These are phyloP conservation scores for Chondrilla cf. caribensis DNA, from an alignment of 37 sponge, comb jelly and placozoan genomes.

Conservation along the genomic window DNA sequence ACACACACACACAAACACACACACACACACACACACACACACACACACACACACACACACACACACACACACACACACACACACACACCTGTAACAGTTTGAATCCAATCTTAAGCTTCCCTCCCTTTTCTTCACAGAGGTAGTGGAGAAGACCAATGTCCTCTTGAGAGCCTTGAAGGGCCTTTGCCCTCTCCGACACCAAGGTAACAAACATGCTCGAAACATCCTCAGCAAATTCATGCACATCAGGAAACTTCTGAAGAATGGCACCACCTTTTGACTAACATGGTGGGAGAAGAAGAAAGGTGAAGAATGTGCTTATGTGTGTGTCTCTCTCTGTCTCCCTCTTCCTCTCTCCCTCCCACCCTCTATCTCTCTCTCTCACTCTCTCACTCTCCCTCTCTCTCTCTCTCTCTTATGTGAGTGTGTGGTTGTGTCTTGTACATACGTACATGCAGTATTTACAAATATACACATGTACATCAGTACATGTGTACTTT, in stretches of 20 bases:
- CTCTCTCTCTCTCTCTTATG: too few relatives aligned
- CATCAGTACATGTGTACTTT: too few relatives aligned
- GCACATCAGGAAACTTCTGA: conserved; percentile 54
- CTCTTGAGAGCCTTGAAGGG: conserved; percentile 13
- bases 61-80: conserved; percentile 17
- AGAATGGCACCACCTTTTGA: conserved; percentile 9
- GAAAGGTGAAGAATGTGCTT: too few relatives aligned
- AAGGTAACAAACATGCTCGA: conserved; percentile 38
- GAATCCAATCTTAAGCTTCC: conserved; percentile 21
- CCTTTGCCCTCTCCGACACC: conserved; percentile 53
- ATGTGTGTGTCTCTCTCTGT: too few relatives aligned
- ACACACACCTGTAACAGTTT: conserved; percentile 28
- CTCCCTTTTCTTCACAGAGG: background rate
- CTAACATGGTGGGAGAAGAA: background rate
- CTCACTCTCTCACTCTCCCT: too few relatives aligned
- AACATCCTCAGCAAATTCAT: conserved; percentile 66
- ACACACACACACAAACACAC: background rate
- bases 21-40: background rate
- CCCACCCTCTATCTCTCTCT: too few relatives aligned
- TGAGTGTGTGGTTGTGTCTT: too few relatives aligned
- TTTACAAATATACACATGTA: too few relatives aligned
- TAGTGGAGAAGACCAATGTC: conserved; percentile 12
- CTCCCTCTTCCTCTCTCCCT: too few relatives aligned
- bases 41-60: background rate
- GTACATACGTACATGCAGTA: too few relatives aligned